Evolutionary conservation across 2,888 invertebrate genomes (phyloP), one percentile per base, ranked within the genome.

Genomic region (Yponomeuta plumbellus): DNA sequence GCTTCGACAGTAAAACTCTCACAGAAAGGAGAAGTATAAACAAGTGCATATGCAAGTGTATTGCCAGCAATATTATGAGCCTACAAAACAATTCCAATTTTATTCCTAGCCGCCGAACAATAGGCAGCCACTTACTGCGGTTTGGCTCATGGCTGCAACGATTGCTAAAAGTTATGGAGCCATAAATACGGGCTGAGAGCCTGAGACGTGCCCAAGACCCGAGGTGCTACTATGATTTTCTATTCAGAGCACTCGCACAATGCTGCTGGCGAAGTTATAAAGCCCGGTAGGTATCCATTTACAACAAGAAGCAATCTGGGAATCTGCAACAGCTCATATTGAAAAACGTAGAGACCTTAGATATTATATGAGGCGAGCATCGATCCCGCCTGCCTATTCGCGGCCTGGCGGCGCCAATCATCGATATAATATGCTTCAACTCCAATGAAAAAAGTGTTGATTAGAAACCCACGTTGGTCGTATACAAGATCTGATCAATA

Each of bases 141-240:
- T 79, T 78, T 79, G 81, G 80, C 83, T 79, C 77, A 81, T 82
- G 77, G 78, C 80, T 80, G 80, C 85, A 80, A 86, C 88, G 84
- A 82, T 80, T 80, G 82, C 78, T 81, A 81, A 84, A 80, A 88
- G 88, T 89, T 86, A 88, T 81, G 88, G 85, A 73, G 84, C 87
- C 84, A 89, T 90, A 87, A 90, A 88, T 89, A 88, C 80, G 72
- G 75, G 11, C 20, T 80, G 78, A 79, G 83, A 86, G 75, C 23
- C 20, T 80, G 78, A 79, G 83, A 86, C 86, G 86, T 85, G 88
- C 86, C 86, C 85, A 79, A 85, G 88, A 86, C 85, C 86, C 75
- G 80, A 52, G 44, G 61, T 40, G 61, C 61, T 40, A 61, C 61
- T 61, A 61, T 17, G 34, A 34, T 34, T 61, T n/a, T 17, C 59